Evolutionary conservation across 2,888 invertebrate species (phyloP).

Genomic region (Sinelater perroti): DNA sequence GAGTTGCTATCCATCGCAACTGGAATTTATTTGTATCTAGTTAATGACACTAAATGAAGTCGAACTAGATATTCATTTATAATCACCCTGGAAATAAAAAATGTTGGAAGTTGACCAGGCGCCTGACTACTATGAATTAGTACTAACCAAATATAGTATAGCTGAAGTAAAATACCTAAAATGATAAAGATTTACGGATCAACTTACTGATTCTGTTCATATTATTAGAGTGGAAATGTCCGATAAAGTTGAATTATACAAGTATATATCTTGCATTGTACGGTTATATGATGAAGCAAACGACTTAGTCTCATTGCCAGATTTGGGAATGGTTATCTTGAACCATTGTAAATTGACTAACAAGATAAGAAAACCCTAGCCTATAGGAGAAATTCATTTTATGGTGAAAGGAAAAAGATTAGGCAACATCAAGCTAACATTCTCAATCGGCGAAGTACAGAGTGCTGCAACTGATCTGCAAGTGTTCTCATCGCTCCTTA

Average conservation of each 20-base stretch:
- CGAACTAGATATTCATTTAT: conserved; percentile 64
- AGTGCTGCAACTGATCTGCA: conserved; percentile 66
- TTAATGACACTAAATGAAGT: conserved; percentile 69
- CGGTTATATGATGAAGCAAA: conserved; percentile 71
- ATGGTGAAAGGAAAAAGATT: conserved; percentile 64
- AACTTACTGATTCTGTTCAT: conserved; percentile 62
- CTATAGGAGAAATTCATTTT: conserved; percentile 41
- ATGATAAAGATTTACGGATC: too few relatives aligned
- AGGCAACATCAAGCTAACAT: conserved; percentile 70
- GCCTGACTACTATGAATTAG: conserved; percentile 71
- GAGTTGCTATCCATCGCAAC: conserved; percentile 58
- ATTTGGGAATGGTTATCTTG: conserved; percentile 59
- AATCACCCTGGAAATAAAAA: conserved; percentile 70
- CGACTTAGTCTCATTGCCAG: conserved; percentile 64
- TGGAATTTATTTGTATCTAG: conserved; percentile 65
- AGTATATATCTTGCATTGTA: conserved; percentile 68
- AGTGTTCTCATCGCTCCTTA: conserved; percentile 78
- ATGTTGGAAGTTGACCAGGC: conserved; percentile 68
- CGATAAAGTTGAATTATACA: conserved; percentile 75
- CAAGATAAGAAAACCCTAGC: too few relatives aligned
- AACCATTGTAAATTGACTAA: too few relatives aligned
- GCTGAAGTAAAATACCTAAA: conserved; percentile 67
- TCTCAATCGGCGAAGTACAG: conserved; percentile 63
- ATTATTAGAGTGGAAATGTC: conserved; percentile 71
- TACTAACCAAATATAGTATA: conserved; percentile 63